A percentile compares a stretch with the other conserved stretches of the same genome.
Evolutionary conservation across 2,888 invertebrate species (phyloP).

Genomic region (Torymus tubicola): DNA sequence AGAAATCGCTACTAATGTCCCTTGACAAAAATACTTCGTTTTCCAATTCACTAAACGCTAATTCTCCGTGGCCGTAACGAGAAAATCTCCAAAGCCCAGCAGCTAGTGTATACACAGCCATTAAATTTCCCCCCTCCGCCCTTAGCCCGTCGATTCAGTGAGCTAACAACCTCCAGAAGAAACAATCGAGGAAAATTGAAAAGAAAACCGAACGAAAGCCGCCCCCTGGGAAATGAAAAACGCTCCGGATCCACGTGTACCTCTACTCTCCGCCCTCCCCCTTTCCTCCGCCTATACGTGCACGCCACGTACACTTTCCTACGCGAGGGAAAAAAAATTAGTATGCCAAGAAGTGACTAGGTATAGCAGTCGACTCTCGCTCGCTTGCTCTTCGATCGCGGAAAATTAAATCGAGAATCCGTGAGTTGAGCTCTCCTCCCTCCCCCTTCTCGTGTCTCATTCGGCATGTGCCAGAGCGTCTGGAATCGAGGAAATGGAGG

Average conservation of each 20-base stretch:
- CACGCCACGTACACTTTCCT: background rate
- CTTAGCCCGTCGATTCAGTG: slow-evolving; percentile 18
- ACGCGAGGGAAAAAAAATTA: slow-evolving; percentile 29
- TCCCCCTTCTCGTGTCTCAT: slow-evolving; percentile 1
- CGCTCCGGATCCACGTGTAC: background rate
- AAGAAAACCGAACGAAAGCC: slow-evolving; percentile 35
- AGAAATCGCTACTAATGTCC: too few relatives aligned
- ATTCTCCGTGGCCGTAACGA: too few relatives aligned
- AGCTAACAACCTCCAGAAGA: slow-evolving; percentile 26
- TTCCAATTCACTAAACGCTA: too few relatives aligned
- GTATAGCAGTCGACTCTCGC: background rate
- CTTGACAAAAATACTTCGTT: too few relatives aligned
- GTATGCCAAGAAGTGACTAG: slow-evolving; percentile 25
- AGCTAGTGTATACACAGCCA: background rate
- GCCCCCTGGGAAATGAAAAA: slow-evolving; percentile 34
- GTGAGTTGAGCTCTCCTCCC: background rate
- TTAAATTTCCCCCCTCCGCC: background rate
- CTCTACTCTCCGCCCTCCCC: background rate
- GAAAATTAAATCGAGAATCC: slow-evolving; percentile 48
- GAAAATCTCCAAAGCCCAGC: too few relatives aligned
- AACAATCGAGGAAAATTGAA: slow-evolving; percentile 37
- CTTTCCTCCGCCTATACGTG: background rate
- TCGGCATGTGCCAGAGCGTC: slow-evolving; percentile 8
- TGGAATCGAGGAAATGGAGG: slow-evolving; percentile 3
- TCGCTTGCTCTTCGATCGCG: background rate